Evolutionary conservation across 2,797 vertebrate genomes (phyloP), one percentile per base, ranked within the genome.

Genomic region (Leptodactylus fallax): DNA sequence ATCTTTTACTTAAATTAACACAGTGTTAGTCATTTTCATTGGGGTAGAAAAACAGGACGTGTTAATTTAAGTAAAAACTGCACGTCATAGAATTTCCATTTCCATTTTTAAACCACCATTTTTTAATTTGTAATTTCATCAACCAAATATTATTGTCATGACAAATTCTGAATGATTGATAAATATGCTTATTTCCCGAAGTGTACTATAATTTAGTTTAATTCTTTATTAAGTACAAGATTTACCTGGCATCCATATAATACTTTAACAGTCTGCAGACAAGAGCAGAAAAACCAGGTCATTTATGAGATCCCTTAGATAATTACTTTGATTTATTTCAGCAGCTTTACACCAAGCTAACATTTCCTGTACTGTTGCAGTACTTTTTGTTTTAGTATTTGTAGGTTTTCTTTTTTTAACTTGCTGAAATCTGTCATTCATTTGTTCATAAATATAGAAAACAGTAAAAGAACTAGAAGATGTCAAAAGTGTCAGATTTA

Each of bases 301-400:
- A 92, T 92, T 92, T 91, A 90, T 90, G 78, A 90, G 91, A 91
- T 90, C 90, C 72, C 74, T 55, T 65, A 93, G 90, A 93, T 89
- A 91, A 94, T 94, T 94, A 91, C 92, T 65, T 65, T 94, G 93
- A 94, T 95, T 95, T 93, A 94, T 91, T 90, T 93, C 85, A 90
- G 87, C 85, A 21, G 74, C 89, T 89, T 93, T 91, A 91, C 69
- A 80, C 83, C 89, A 90, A 92, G 90, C 83, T 91, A 88, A 91
- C 86, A 87, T 91, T 91, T 93, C 91, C 90, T 0, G 0, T 91
- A 90, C 90, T 93, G 85, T 77, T 90, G 89, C 79, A 90, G 87
- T 91, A 90, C 0, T 6, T 19, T 82, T 3, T 90, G 88, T 87
- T 87, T 83, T 51, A 79, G 61, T 55, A 13, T 45, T 60, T 74